Base-by-base conservation (phyloP, 2,113 vertebrate species). In the Podilymbus podiceps region DNA sequence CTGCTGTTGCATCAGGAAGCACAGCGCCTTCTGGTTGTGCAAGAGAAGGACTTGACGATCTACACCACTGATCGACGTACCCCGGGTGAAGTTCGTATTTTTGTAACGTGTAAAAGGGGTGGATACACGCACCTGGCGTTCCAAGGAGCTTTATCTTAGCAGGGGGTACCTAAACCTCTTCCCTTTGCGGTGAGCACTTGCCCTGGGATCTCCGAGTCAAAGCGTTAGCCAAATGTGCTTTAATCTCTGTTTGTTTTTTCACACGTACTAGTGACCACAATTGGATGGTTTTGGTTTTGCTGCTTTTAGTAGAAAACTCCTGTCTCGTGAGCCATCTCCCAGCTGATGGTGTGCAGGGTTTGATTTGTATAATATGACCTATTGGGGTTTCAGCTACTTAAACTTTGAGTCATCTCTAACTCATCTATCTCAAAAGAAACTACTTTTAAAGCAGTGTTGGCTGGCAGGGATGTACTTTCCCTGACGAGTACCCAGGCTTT, bases 331-430 rank as follows among this genome's bases (percentile, higher is more conserved):
- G 47, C 56, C 17, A 17, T 47, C 56, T 87, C 52, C 30, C 84
- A 91, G 91, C 71, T 95, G 94, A 89, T 90, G 68, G 64, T 0
- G 0, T 22, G 3, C 71, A 17, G 90, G 25, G 18, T 25, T 88
- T 68, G 63, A 95, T 95, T 97, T 96, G 91, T 91, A 93, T 96
- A 72, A 19, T 40, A 9, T 24, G 68, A 90, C 53, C 92, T 88
- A 63, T 4, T 86, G 80, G 67, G 73, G 58, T 83, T 92, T 89
- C 77, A 92, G 84, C 73, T 50, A 4, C 80, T 56, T 85, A 47
- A 90, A 92, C 35, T 90, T 93, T 52, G 86, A 88, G 77, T 83
- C 42, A 84, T 80, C 85, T 80, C 22, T 6, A 64, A 28, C 55
- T 88, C 81, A 81, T 88, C 59, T 73, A 5, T 92, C 85, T 91